A percentile compares a stretch with the other conserved stretches of the same genome.
These are phyloP conservation scores for Chrysodeixis includens DNA, from an alignment of 2,888 invertebrate species.

Conservation along the genomic window DNA sequence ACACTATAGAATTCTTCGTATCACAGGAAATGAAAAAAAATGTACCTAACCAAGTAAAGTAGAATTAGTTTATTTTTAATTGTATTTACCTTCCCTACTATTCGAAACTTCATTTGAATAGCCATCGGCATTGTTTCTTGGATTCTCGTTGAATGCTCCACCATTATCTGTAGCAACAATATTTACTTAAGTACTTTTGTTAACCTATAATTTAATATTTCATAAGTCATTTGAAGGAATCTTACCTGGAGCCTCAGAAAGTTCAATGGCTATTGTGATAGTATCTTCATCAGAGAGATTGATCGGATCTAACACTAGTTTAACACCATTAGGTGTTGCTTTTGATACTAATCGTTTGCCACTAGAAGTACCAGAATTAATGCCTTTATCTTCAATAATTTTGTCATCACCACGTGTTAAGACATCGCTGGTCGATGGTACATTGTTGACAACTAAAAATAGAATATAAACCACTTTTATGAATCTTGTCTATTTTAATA, in stretches of 20 bases:
- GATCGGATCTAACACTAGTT: constrained; percentile 31
- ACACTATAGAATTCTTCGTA: too few relatives aligned
- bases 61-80: neutral
- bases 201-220: neutral
- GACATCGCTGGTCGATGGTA: constrained; percentile 19
- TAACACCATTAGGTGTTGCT: constrained; percentile 28
- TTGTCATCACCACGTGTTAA: neutral
- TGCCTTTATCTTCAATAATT: constrained; percentile 24
- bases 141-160: neutral
- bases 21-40: too few relatives aligned
- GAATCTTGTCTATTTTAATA: too few relatives aligned
- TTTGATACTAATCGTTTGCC: constrained; percentile 19
- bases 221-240: constrained; percentile 14
- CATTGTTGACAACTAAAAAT: constrained; percentile 19
- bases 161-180: constrained; percentile 23
- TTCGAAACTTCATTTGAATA: constrained; percentile 4
- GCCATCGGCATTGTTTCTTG: neutral
- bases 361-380: constrained; percentile 17
- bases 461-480: too few relatives aligned
- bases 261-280: constrained; percentile 38
- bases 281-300: constrained; percentile 38
- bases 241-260: constrained; percentile 48
- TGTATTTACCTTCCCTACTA: neutral
- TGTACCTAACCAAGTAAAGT: neutral
- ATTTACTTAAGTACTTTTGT: constrained; percentile 17